phyloP scores from a whole-genome alignment of 1,140 invertebrate genomes.

The Oscheius sp. region DNA sequence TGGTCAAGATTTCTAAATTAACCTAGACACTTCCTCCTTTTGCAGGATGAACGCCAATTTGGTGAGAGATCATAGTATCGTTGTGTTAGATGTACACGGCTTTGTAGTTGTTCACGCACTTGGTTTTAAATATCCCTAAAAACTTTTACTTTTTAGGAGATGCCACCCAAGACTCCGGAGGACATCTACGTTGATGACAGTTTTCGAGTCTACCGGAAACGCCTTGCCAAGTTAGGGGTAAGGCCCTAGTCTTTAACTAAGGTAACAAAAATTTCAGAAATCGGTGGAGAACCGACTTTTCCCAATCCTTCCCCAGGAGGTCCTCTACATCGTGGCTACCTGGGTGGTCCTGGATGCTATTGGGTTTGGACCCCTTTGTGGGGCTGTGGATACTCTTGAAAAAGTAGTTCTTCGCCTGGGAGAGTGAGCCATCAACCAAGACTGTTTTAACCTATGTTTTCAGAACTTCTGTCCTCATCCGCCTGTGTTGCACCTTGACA shows the following conservation, averaged over 20 bases:
- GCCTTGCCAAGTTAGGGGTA: background rate
- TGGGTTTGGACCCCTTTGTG: background rate
- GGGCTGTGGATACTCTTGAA: background rate
- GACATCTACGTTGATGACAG: background rate
- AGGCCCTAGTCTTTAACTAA: background rate
- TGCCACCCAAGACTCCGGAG: background rate
- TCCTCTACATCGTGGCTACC: background rate
- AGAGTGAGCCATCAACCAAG: slow-evolving; percentile 3
- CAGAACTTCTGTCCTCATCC: slow-evolving; percentile 6
- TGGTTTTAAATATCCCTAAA: background rate
- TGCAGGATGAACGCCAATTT: too few relatives aligned
- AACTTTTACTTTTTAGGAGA: background rate
- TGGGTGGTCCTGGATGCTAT: slow-evolving; percentile 21
- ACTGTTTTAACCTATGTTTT: background rate
- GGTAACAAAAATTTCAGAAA: slow-evolving; percentile 5
- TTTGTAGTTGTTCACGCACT: too few relatives aligned
- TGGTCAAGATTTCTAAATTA: too few relatives aligned
- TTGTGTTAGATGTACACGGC: too few relatives aligned
- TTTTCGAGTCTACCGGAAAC: background rate
- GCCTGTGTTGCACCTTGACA: background rate
- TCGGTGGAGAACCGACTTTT: slow-evolving; percentile 9
- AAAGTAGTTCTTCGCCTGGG: background rate
- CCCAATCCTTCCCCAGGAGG: slow-evolving; percentile 13
- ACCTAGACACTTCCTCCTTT: too few relatives aligned
- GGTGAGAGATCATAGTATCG: too few relatives aligned